Evolutionary conservation across 2,888 invertebrate species (phyloP).

Genomic region (Eulithis testata): DNA sequence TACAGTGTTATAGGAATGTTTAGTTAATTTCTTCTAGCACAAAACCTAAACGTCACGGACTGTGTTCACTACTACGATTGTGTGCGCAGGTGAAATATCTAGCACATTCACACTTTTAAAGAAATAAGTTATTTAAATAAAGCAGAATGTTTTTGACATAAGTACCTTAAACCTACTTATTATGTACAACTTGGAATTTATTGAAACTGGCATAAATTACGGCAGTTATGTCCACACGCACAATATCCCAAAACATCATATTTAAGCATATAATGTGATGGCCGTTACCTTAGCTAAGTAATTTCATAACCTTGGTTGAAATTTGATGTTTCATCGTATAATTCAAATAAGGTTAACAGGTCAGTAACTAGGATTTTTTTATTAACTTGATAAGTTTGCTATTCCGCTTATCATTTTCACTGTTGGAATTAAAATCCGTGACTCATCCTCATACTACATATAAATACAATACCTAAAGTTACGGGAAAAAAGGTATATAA

Average conservation of each 20-base stretch:
- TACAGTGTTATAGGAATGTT: too few species aligned
- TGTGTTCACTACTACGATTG: neutral
- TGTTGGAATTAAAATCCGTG: neutral
- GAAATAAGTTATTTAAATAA: neutral
- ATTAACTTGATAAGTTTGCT: neutral
- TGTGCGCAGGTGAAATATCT: constrained; percentile 12
- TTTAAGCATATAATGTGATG: neutral
- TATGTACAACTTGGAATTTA: constrained; percentile 9
- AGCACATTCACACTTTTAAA: constrained; percentile 1
- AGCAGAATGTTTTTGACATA: constrained; percentile 10
- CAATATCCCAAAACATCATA: neutral
- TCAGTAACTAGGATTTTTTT: neutral
- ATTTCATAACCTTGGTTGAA: constrained; percentile 1
- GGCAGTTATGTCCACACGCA: neutral
- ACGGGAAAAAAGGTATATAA: too few species aligned
- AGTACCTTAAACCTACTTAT: neutral
- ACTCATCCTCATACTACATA: neutral
- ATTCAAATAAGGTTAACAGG: constrained; percentile 1
- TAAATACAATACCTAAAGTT: neutral
- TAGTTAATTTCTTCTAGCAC: too few species aligned
- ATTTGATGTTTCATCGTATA: neutral
- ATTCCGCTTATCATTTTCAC: neutral
- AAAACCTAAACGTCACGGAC: too few species aligned
- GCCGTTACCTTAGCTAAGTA: neutral
- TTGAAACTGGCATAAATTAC: constrained; percentile 20